Evolutionary conservation across 1,140 invertebrate species (phyloP).

Genomic region (Scaptomyza hsui): DNA sequence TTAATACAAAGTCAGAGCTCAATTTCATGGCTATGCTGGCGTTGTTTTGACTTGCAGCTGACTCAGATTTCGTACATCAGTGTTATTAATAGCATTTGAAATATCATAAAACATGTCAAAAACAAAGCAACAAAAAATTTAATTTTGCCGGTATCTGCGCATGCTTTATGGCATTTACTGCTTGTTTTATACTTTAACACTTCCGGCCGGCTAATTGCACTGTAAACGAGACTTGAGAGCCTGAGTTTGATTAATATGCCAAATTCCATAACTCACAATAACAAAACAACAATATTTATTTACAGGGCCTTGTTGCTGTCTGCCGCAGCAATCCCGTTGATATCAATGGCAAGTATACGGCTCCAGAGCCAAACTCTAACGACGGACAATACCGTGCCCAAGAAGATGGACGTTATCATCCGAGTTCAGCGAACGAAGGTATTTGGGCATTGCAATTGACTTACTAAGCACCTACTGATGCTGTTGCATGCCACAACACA

Average conservation of each 20-base stretch:
- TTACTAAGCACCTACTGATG: slow-evolving; percentile 20
- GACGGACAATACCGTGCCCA: slow-evolving; percentile 69
- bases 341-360: slow-evolving; percentile 80
- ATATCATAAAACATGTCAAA: slow-evolving; percentile 34
- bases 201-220: slow-evolving; percentile 38
- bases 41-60: slow-evolving; percentile 9
- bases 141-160: slow-evolving; percentile 7
- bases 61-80: slow-evolving; percentile 17
- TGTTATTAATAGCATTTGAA: slow-evolving; percentile 44
- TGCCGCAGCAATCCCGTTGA: slow-evolving; percentile 65
- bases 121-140: slow-evolving; percentile 14
- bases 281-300: not conserved
- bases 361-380: slow-evolving; percentile 54
- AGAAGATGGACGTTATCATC: slow-evolving; percentile 79
- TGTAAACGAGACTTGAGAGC: slow-evolving; percentile 19
- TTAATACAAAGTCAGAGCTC: slow-evolving; percentile 2
- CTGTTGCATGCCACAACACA: slow-evolving; percentile 42
- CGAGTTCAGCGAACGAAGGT: slow-evolving; percentile 70
- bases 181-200: slow-evolving; percentile 20
- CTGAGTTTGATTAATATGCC: slow-evolving; percentile 12
- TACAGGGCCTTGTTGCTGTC: slow-evolving; percentile 73
- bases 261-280: slow-evolving; percentile 11
- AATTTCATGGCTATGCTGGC: slow-evolving; percentile 47
- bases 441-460: slow-evolving; percentile 62
- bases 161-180: slow-evolving; percentile 36